phyloP scores from a whole-genome alignment of 1,140 invertebrate genomes.

The Littorina saxatilis region DNA sequence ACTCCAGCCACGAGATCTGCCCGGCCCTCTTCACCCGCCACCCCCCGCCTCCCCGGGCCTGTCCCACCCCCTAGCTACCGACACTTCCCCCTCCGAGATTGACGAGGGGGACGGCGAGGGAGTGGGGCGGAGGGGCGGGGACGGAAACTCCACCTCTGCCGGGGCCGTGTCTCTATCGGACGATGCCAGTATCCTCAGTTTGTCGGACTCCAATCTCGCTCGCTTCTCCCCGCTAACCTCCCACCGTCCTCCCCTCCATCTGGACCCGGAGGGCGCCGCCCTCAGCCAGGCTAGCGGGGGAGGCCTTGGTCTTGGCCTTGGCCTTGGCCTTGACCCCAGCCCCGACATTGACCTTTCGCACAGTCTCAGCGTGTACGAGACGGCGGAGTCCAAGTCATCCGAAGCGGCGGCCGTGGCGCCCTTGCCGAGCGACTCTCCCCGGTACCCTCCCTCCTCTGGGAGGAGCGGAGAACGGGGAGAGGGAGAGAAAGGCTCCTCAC shows the following conservation, averaged over 20 bases:
- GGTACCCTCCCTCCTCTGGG: slow-evolving; percentile 1
- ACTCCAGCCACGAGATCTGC: background rate
- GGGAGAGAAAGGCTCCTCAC: background rate
- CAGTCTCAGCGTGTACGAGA: slow-evolving; percentile 52
- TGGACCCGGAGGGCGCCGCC: slow-evolving; percentile 27
- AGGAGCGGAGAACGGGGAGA: background rate
- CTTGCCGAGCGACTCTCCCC: background rate
- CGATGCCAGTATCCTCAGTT: slow-evolving; percentile 47
- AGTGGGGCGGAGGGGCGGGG: background rate
- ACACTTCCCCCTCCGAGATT: slow-evolving; percentile 38
- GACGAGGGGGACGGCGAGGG: slow-evolving; percentile 14
- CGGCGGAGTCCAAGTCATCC: slow-evolving; percentile 42
- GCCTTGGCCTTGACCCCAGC: slow-evolving; percentile 29
- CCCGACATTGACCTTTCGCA: slow-evolving; percentile 35
- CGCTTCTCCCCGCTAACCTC: slow-evolving; percentile 53
- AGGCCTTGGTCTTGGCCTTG: no score
- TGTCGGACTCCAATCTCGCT: slow-evolving; percentile 58
- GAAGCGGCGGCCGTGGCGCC: slow-evolving; percentile 36
- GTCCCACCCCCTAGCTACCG: background rate
- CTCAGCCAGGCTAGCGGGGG: slow-evolving; percentile 30
- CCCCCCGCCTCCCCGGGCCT: background rate
- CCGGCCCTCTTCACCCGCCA: background rate
- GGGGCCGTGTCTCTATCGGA: slow-evolving; percentile 35
- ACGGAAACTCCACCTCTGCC: slow-evolving; percentile 38
- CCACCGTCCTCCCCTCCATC: slow-evolving; percentile 17